Base-by-base conservation (phyloP, 2,888 invertebrate species). In the Calephelis perditalis region DNA sequence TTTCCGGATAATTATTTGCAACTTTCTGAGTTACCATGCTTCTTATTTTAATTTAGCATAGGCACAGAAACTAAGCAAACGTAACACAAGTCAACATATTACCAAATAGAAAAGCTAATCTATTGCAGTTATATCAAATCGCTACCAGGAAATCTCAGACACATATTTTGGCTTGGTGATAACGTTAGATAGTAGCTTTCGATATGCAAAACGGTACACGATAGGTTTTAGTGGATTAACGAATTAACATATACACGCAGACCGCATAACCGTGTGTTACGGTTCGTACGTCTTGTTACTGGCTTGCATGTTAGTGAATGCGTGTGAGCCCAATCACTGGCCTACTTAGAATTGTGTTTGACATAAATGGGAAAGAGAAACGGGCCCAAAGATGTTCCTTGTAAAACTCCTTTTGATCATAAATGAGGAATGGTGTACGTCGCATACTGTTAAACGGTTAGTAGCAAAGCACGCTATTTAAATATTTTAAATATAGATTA, bases 121-220 rank as follows among this genome's bases (percentile, higher is more conserved):
- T 40, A 40, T 40, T 40, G 40, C 8, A 40, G 40, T 40, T 40
- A 40, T 40, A 40, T 40, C 40, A 40, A 8, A 40, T 40, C 40
- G 68, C 69, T 73, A 70, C 69, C 67, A 69, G 68, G 66, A 71
- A 74, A 57, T 57, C 45, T 43, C 12, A 26, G 12, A 15, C 55
- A 49, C 49, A 49, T 49, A 49, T 49, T 49, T 49, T 49, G 49
- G 26, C 49, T 49, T 49, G 15, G 49, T 82, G 84, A 79, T 74
- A 56, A 73, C 71, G 69, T 69, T 69, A 75, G 84, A 86, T 84
- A 80, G 78, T 75, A 75, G 67, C 70, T 68, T 65, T 68, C 68
- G 85, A 86, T 87, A 87, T 85, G 84, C 84, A 79, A 84, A 84
- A 68, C 70, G 66, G 63, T 73, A 71, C 75, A 72, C 75, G 78